phyloP scores from a whole-genome alignment of 2,888 invertebrate genomes.

The Cryptophagus acutangulus region DNA sequence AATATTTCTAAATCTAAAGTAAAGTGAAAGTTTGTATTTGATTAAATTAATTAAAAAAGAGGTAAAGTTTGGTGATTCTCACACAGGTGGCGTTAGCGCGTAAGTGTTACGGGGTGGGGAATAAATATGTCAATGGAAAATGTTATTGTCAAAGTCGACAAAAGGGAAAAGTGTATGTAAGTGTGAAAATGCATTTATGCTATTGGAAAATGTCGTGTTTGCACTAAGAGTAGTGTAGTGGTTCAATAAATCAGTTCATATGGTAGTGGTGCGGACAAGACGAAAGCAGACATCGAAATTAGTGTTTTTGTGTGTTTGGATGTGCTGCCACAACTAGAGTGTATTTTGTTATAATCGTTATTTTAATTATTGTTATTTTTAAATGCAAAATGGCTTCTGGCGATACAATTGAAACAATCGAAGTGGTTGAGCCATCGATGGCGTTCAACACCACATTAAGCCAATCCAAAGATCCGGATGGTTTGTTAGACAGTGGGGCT shows the following conservation, averaged over 20 bases:
- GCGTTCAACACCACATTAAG: conserved; percentile 48
- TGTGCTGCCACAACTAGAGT: too few relatives aligned
- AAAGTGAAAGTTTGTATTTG: too few relatives aligned
- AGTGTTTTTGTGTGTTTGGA: too few relatives aligned
- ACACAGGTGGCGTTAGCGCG: too few relatives aligned
- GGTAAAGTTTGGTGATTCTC: too few relatives aligned
- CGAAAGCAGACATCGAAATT: too few relatives aligned
- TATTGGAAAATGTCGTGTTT: conserved; percentile 29
- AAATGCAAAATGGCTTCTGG: conserved; percentile 72
- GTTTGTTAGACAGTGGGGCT: conserved; percentile 55
- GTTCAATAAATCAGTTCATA: conserved; percentile 11
- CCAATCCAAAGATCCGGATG: conserved; percentile 55
- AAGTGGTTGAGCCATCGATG: conserved; percentile 65
- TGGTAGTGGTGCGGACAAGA: too few relatives aligned
- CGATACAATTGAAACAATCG: conserved; percentile 73
- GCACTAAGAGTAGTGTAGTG: conserved; percentile 25
- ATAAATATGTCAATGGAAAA: conserved; percentile 43
- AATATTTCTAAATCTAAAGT: too few relatives aligned
- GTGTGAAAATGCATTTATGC: conserved; percentile 26
- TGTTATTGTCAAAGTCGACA: conserved; percentile 43
- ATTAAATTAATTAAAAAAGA: too few relatives aligned
- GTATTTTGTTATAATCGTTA: conserved; percentile 1
- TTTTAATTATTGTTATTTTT: not conserved
- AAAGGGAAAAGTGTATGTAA: conserved; percentile 53
- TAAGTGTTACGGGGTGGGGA: conserved; percentile 32